Conservation (phyloP, 2,113 vertebrate species). For the Hassar affinis region DNA sequence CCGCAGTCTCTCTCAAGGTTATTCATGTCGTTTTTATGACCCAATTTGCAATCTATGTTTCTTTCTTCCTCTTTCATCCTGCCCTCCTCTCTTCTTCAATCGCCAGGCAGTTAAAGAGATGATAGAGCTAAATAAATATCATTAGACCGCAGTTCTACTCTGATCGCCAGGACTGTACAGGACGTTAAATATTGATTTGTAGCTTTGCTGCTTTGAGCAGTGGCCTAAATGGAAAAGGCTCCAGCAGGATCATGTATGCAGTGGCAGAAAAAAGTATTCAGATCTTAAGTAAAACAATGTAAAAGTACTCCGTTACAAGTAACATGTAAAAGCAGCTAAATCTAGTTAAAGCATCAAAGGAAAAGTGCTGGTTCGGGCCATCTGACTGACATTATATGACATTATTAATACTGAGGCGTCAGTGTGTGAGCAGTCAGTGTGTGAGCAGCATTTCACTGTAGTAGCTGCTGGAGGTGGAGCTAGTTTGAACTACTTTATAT, state of each 20-base stretch:
- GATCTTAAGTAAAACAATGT: too few species aligned
- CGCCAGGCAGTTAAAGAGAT: slow-evolving; percentile 69
- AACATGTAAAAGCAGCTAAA: too few species aligned
- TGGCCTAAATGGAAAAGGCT: slow-evolving; percentile 21
- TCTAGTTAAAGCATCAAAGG: too few species aligned
- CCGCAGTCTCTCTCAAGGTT: slow-evolving; percentile 78
- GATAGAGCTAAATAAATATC: slow-evolving; percentile 77
- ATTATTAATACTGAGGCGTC: too few species aligned
- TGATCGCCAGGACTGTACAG: slow-evolving; percentile 60
- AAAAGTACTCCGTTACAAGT: too few species aligned
- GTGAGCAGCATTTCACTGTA: too few species aligned
- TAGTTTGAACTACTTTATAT: too few species aligned
- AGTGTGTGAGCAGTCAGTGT: too few species aligned
- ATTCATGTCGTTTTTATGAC: slow-evolving; percentile 80
- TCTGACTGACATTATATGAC: too few species aligned
- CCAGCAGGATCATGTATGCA: not conserved
- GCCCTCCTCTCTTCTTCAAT: slow-evolving; percentile 10
- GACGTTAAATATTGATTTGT: slow-evolving; percentile 68
- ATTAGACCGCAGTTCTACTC: slow-evolving; percentile 61
- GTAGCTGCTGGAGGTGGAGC: too few species aligned
- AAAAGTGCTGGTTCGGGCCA: too few species aligned
- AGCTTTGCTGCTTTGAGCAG: slow-evolving; percentile 20
- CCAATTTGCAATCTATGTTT: slow-evolving; percentile 75
- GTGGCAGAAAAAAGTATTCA: too few species aligned
- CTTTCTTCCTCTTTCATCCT: slow-evolving; percentile 34